phyloP scores from a whole-genome alignment of 1,140 invertebrate genomes.

The Telenomus remus region DNA sequence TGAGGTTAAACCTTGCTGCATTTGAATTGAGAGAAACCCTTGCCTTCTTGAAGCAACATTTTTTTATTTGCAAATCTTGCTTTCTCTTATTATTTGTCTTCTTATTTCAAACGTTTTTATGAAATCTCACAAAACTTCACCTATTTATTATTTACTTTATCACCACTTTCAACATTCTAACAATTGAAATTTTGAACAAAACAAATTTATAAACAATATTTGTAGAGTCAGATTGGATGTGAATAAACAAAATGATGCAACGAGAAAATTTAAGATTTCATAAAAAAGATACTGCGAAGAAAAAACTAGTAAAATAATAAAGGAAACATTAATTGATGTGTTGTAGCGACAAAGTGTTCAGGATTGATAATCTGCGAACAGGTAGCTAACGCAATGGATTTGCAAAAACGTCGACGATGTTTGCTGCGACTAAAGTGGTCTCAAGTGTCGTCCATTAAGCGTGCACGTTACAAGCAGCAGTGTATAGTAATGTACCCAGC shows the following conservation, averaged over 20 bases:
- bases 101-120: conserved; percentile 43
- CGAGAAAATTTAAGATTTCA: no score
- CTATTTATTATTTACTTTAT: no score
- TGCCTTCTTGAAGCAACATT: neutral
- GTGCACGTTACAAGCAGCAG: conserved; percentile 63
- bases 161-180: no score
- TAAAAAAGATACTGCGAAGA: no score
- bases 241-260: no score
- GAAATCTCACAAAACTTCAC: conserved; percentile 1
- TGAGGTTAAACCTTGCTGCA: conserved; percentile 54
- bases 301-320: neutral
- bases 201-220: no score
- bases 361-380: conserved; percentile 39
- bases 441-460: conserved; percentile 74
- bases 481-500: conserved; percentile 63
- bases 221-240: no score
- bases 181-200: no score
- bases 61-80: conserved; percentile 43
- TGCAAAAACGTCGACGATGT: conserved; percentile 72
- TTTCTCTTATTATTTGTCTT: conserved; percentile 44
- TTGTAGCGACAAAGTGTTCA: conserved; percentile 7
- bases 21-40: conserved; percentile 45
- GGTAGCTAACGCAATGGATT: conserved; percentile 62
- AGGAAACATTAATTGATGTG: conserved; percentile 7
- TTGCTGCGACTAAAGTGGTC: conserved; percentile 72